Evolutionary conservation across 2,888 invertebrate genomes (phyloP), one percentile per base, ranked within the genome.

Genomic region (Eristalis intricaria): DNA sequence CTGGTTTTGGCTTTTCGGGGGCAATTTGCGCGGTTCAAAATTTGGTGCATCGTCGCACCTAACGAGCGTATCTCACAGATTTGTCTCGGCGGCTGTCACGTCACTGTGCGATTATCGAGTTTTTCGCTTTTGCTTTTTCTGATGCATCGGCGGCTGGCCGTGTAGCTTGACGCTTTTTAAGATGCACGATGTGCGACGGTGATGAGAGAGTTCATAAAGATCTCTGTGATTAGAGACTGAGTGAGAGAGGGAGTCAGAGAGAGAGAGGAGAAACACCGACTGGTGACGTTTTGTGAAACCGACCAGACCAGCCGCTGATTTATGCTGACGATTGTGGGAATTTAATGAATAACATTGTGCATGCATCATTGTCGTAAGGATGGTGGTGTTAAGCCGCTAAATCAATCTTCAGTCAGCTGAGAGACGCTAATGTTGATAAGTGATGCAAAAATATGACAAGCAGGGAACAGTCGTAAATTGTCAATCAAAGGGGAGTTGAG

Each of bases 1-100:
- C 15, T 56, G 43, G 58, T n/a, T 56, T 22, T 23, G 11, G 2
- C 5, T 35, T 70, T 64, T 78, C 40, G 8, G 38, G 77, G 26
- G 8, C 58, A 58, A 78, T 78, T 70, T 70, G 29, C 70, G 70
- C 78, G 78, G 22, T 70, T 58, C n/a, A 22, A 40, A 58, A 38
- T 35, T 50, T 40, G 19, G 19, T 56, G 29, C 66, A 75, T 77
- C 66, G 66, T 77, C 19, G 32, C 32, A 32, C 8, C 43, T 11
- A 15, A 32, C 13, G 69, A 22, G 0, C 66, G 61, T 5, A 68
- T 50, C 26, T 63, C 19, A 38, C 5, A 50, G 50, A 50, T 50
- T 74, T 63, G 43, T 64, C 29, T 13, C 26, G 35, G 35, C 29
- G 4, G 15, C 1, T 60, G 60, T 60, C 56, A 63, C 77, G 77